These are phyloP conservation scores for Astropecten irregularis DNA, from an alignment of 53 echinoderm and acorn worm genomes.

Conservation along the genomic window DNA sequence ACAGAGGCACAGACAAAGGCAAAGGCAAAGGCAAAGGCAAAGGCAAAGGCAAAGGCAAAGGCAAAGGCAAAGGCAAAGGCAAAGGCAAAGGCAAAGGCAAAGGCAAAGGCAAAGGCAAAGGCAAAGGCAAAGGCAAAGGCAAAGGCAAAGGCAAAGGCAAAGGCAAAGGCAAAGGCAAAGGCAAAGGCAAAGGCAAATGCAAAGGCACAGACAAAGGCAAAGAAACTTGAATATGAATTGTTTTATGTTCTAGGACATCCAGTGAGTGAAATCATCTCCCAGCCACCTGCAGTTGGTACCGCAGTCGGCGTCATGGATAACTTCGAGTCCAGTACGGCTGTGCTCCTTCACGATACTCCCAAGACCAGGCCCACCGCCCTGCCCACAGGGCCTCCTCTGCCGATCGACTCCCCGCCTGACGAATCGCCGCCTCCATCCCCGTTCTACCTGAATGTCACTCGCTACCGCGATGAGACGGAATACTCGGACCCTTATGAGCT, in stretches of 20 bases:
- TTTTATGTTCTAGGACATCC: slow-evolving; percentile 5
- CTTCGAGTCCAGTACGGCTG: slow-evolving; percentile 39
- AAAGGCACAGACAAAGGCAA: too few relatives aligned
- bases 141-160: too few relatives aligned
- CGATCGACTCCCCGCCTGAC: neutral
- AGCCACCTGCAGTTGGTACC: neutral
- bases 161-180: too few relatives aligned
- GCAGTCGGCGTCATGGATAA: slow-evolving; percentile 38
- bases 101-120: too few relatives aligned
- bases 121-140: too few relatives aligned
- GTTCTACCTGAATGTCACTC: slow-evolving; percentile 69
- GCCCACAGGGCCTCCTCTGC: neutral
- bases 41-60: too few relatives aligned
- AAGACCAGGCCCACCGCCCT: neutral
- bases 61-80: too few relatives aligned
- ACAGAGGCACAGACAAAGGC: too few relatives aligned
- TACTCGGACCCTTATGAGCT: slow-evolving; percentile 78
- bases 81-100: too few relatives aligned
- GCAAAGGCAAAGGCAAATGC: too few relatives aligned
- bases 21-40: too few relatives aligned
- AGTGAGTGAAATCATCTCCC: neutral
- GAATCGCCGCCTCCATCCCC: slow-evolving; percentile 49
- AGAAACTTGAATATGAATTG: too few relatives aligned
- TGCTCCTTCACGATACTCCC: slow-evolving; percentile 5
- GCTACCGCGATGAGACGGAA: slow-evolving; percentile 67